Evolutionary conservation across 2,888 invertebrate genomes (phyloP).

Genomic region (Yponomeuta cagnagella): DNA sequence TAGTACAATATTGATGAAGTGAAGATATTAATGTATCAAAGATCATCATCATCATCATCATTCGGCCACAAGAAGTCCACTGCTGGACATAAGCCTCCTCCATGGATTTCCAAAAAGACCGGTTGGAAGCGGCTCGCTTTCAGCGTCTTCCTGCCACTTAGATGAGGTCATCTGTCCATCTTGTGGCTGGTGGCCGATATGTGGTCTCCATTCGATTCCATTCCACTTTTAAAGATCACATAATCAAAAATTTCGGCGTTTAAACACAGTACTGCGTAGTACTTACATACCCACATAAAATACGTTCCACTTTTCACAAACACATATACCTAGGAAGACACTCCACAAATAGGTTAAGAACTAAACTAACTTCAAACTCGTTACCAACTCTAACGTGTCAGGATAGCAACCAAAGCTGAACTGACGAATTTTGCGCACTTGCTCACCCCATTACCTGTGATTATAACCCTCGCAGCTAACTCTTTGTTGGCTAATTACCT

Average conservation of each 20-base stretch:
- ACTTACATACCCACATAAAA: background rate
- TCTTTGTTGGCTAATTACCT: slow-evolving; percentile 61
- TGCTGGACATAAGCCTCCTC: too few species aligned
- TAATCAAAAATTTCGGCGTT: background rate
- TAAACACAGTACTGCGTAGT: background rate
- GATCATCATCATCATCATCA: too few species aligned
- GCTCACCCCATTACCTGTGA: slow-evolving; percentile 50
- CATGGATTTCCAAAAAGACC: too few species aligned
- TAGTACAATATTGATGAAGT: too few species aligned
- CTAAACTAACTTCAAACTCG: background rate
- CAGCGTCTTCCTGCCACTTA: too few species aligned
- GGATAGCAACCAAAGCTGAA: slow-evolving; percentile 32
- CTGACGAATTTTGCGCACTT: slow-evolving; percentile 45
- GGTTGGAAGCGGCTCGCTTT: too few species aligned
- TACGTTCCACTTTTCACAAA: background rate
- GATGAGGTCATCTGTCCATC: too few species aligned
- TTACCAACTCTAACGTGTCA: background rate
- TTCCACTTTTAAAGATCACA: background rate
- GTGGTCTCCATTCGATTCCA: too few species aligned
- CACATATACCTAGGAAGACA: slow-evolving; percentile 17
- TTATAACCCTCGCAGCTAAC: slow-evolving; percentile 42
- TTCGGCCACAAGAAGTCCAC: too few species aligned
- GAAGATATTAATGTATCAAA: too few species aligned
- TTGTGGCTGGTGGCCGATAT: too few species aligned
- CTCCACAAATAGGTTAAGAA: slow-evolving; percentile 21